These are phyloP conservation scores for Latrodectus geometricus DNA, from an alignment of 1,140 invertebrate genomes.

Conservation along the genomic window DNA sequence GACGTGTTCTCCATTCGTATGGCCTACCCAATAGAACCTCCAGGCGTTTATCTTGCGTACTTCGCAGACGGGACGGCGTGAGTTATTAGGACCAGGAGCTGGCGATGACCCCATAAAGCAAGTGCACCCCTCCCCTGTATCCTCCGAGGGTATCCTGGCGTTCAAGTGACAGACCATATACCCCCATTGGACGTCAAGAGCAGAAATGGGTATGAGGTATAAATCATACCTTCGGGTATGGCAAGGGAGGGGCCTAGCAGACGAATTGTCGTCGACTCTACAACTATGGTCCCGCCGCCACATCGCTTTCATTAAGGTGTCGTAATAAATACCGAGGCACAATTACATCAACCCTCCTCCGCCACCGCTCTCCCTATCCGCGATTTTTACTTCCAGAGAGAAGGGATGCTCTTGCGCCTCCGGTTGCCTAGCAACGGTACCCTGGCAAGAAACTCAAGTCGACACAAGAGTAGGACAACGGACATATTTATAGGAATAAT, in stretches of 20 bases:
- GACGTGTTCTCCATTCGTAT: conserved; percentile 43
- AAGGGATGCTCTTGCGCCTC: conserved; percentile 49
- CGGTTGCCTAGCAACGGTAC: conserved; percentile 38
- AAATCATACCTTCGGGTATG: conserved; percentile 52
- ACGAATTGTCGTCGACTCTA: conserved; percentile 53
- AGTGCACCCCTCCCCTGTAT: conserved; percentile 2
- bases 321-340: conserved; percentile 61
- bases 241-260: conserved; percentile 8
- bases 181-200: conserved; percentile 45
- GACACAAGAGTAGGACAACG: conserved; percentile 51
- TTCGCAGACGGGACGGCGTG: conserved; percentile 7
- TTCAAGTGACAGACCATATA: conserved; percentile 29
- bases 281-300: conserved; percentile 14
- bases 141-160: conserved; percentile 19
- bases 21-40: conserved; percentile 14
- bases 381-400: conserved; percentile 26
- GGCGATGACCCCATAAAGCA: conserved; percentile 59
- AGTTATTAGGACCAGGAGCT: conserved; percentile 51
- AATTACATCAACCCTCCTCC: conserved; percentile 54
- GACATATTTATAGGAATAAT: conserved; percentile 63
- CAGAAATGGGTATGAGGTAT: conserved; percentile 12
- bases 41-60: conserved; percentile 36
- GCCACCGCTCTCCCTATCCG: not conserved
- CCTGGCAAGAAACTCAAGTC: conserved; percentile 57
- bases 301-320: conserved; percentile 62